Conservation (phyloP, 2,797 vertebrate species). For the Kryptopterus vitreolus region DNA sequence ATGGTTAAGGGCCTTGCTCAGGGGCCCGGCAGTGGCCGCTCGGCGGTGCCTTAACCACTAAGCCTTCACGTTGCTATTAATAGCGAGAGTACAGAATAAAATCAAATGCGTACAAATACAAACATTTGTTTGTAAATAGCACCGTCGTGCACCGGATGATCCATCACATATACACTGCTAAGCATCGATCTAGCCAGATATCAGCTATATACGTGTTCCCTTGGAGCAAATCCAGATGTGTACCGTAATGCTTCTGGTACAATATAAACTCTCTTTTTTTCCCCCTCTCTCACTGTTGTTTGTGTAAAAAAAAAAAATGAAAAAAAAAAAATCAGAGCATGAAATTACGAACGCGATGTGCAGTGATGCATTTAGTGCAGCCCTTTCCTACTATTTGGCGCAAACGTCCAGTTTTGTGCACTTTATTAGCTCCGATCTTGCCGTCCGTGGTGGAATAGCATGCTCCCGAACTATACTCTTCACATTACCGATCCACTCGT, state of each 20-base stretch:
- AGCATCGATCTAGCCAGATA: neutral
- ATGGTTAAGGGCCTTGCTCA: too few species aligned
- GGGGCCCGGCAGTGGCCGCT: too few species aligned
- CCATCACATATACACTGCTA: neutral
- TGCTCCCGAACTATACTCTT: slow-evolving; percentile 55
- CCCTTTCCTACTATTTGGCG: slow-evolving; percentile 35
- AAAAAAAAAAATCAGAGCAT: slow-evolving; percentile 46
- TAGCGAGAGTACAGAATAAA: neutral
- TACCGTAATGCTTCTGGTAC: slow-evolving; percentile 11
- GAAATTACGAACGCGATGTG: slow-evolving; percentile 52
- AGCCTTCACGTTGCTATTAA: neutral
- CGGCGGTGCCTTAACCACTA: too few species aligned
- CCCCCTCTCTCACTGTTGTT: neutral
- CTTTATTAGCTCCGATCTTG: slow-evolving; percentile 62
- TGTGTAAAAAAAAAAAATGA: neutral
- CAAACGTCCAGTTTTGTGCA: slow-evolving; percentile 63
- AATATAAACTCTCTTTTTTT: neutral
- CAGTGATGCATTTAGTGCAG: slow-evolving; percentile 31
- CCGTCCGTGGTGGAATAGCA: slow-evolving; percentile 60
- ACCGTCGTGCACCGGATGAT: neutral
- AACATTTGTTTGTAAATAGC: neutral
- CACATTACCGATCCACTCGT: slow-evolving; percentile 54
- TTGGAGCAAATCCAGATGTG: neutral
- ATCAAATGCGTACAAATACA: neutral
- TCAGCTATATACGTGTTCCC: neutral